Evolutionary conservation across 2,888 invertebrate genomes (phyloP).

Genomic region (Tiliacea citrago): DNA sequence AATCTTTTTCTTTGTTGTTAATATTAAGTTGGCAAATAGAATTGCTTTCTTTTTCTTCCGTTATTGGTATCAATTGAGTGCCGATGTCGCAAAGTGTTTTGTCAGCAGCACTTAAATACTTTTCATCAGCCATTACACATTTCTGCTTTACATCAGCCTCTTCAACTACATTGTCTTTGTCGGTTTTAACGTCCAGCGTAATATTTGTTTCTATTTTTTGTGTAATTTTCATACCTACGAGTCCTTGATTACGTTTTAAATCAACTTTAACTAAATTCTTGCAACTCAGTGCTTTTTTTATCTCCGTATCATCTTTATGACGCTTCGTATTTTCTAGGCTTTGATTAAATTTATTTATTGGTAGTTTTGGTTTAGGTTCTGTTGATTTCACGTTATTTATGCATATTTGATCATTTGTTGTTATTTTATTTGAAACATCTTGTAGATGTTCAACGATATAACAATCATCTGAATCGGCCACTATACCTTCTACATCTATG

Average conservation of each 20-base stretch:
- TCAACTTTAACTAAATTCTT: constrained; percentile 66
- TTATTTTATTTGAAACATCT: constrained; percentile 7
- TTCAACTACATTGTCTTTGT: background rate
- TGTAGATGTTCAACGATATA: constrained; percentile 53
- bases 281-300: constrained; percentile 52
- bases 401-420: background rate
- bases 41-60: constrained; percentile 7
- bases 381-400: constrained; percentile 5
- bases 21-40: background rate
- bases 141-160: background rate
- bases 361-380: constrained; percentile 11
- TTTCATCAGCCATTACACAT: constrained; percentile 4
- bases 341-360: constrained; percentile 17
- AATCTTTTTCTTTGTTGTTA: background rate
- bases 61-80: constrained; percentile 41
- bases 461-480: constrained; percentile 57
- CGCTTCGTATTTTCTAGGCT: constrained; percentile 12
- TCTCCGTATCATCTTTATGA: constrained; percentile 50
- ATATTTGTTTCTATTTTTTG: constrained; percentile 27
- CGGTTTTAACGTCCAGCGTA: background rate
- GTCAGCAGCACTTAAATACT: constrained; percentile 25
- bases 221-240: constrained; percentile 74
- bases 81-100: constrained; percentile 18
- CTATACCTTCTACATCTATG: constrained; percentile 39
- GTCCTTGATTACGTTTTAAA: constrained; percentile 74